A percentile compares a stretch with the other conserved stretches of the same genome.
Evolutionary conservation across 2,113 vertebrate species (phyloP).

Genomic region (Oreochromis niloticus): DNA sequence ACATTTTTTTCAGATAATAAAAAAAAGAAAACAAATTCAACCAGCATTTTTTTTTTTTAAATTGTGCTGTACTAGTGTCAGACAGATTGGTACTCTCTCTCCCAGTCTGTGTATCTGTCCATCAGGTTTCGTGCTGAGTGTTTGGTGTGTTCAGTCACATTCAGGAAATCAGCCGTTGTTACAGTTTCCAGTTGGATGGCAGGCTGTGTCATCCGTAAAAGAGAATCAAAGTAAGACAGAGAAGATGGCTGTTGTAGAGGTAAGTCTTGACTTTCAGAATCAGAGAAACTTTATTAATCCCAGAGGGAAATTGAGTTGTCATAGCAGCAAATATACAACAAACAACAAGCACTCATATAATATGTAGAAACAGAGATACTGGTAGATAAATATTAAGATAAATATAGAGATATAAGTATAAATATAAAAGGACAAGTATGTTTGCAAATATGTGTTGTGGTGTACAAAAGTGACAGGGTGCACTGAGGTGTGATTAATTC

Average conservation of each 20-base stretch:
- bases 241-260: not conserved
- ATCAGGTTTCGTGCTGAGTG: slow-evolving; percentile 83
- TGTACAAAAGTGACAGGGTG: not conserved
- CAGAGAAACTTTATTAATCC: not conserved
- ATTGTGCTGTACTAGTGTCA: slow-evolving; percentile 41
- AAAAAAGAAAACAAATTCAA: not conserved
- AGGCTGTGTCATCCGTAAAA: slow-evolving; percentile 50
- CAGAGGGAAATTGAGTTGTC: not conserved
- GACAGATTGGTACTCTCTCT: slow-evolving; percentile 87
- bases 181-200: slow-evolving; percentile 80
- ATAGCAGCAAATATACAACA: not conserved
- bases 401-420: not conserved
- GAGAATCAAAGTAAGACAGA: not conserved
- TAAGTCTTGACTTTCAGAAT: not conserved
- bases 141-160: slow-evolving; percentile 87
- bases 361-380: not conserved
- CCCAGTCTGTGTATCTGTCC: slow-evolving; percentile 84
- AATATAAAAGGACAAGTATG: not conserved
- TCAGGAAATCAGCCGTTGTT: slow-evolving; percentile 80
- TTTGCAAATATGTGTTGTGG: no score
- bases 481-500: not conserved
- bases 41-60: not conserved
- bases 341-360: not conserved
- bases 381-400: not conserved
- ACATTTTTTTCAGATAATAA: accelerated